phyloP scores from a whole-genome alignment of 2,888 invertebrate genomes.

The Chaitophorus viminalis region DNA sequence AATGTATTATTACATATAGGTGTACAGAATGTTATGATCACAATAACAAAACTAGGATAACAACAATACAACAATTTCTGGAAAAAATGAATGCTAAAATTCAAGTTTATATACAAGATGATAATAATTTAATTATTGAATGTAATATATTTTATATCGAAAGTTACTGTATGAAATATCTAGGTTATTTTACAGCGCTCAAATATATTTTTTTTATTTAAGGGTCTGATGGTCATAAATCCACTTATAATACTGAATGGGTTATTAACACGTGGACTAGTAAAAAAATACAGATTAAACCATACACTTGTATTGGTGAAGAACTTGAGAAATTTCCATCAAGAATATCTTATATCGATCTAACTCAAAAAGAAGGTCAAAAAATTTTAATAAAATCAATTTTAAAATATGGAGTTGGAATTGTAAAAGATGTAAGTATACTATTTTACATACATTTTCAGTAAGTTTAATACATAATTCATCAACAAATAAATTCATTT shows the following conservation, averaged over 20 bases:
- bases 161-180: neutral
- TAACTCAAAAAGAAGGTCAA: constrained; percentile 69
- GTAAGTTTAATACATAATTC: neutral
- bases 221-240: constrained; percentile 74
- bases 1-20: constrained; percentile 66
- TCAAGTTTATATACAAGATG: constrained; percentile 66
- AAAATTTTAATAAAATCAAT: constrained; percentile 70
- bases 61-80: constrained; percentile 68
- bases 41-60: constrained; percentile 72
- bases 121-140: constrained; percentile 68
- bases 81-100: constrained; percentile 70
- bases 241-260: constrained; percentile 70
- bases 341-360: constrained; percentile 67
- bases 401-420: constrained; percentile 70
- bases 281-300: constrained; percentile 58
- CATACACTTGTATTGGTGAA: constrained; percentile 62
- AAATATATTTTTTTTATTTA: constrained; percentile 54
- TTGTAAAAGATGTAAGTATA: constrained; percentile 66
- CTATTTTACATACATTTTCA: neutral
- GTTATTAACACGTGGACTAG: constrained; percentile 65
- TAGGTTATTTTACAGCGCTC: neutral
- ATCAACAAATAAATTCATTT: no score
- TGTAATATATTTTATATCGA: constrained; percentile 69
- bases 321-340: constrained; percentile 61
- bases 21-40: constrained; percentile 73